Percentiles rank a stretch among this genome's conserved stretches.
phyloP scores from a whole-genome alignment of 2,888 invertebrate genomes.

The Mayetiola destructor region DNA sequence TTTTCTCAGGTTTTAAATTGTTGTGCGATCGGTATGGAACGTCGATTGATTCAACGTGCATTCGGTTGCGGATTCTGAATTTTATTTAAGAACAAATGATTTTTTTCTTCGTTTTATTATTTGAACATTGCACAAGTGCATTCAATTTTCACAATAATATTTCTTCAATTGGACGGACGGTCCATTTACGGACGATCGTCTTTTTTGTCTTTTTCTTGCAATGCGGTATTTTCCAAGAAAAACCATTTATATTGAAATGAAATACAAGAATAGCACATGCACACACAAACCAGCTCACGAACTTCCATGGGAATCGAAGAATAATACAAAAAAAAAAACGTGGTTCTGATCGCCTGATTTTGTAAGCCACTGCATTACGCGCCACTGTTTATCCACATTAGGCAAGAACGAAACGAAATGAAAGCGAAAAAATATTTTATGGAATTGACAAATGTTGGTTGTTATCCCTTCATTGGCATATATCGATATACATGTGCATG shows the following conservation, averaged over 20 bases:
- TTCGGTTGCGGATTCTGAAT: no score
- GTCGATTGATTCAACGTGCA: no score
- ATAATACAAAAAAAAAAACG: not conserved
- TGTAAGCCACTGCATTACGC: slow-evolving; percentile 3
- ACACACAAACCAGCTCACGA: not conserved
- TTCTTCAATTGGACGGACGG: no score
- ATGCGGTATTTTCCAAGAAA: not conserved
- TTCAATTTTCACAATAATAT: no score
- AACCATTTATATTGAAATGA: not conserved
- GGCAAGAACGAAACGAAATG: not conserved
- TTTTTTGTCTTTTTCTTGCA: not conserved
- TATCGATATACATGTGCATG: no score
- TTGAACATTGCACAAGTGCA: no score
- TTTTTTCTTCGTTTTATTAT: no score
- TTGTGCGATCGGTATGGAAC: no score
- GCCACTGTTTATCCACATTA: not conserved
- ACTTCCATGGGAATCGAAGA: no score
- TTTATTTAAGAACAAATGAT: no score
- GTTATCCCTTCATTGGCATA: not conserved
- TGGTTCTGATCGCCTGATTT: slow-evolving; percentile 1
- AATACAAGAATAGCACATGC: not conserved
- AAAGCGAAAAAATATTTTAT: not conserved
- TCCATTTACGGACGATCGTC: not conserved
- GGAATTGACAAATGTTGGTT: not conserved
- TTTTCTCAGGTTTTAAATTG: no score